Conservation (phyloP, 1,140 invertebrate species). For the Philaenus spumarius region DNA sequence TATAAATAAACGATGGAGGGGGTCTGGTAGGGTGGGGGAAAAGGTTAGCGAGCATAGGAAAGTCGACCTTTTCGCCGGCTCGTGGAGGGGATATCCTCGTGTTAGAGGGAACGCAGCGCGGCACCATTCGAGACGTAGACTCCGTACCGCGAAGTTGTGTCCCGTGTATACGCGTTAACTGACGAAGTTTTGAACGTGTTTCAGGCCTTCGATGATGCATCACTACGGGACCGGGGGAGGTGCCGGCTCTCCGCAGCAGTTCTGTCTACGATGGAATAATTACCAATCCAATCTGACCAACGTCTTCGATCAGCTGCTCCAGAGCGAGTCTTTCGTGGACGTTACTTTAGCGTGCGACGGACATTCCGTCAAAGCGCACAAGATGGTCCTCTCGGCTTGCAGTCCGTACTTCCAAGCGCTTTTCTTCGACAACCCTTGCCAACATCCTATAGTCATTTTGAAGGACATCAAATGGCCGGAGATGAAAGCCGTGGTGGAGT, state of each 20-base stretch:
- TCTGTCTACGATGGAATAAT: slow-evolving; percentile 92
- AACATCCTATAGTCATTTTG: slow-evolving; percentile 86
- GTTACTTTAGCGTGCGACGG: slow-evolving; percentile 88
- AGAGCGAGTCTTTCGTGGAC: slow-evolving; percentile 86
- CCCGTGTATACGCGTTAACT: neutral
- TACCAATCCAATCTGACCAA: slow-evolving; percentile 86
- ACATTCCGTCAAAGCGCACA: slow-evolving; percentile 84
- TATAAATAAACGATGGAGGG: slow-evolving; percentile 28
- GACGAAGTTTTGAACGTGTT: slow-evolving; percentile 2
- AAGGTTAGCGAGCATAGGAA: slow-evolving; percentile 3
- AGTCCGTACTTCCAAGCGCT: slow-evolving; percentile 86
- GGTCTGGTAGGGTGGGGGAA: slow-evolving; percentile 8
- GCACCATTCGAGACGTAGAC: slow-evolving; percentile 17
- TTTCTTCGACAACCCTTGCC: slow-evolving; percentile 86
- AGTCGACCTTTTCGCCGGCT: slow-evolving; percentile 13
- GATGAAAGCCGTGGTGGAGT: slow-evolving; percentile 81
- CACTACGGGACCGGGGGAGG: slow-evolving; percentile 20
- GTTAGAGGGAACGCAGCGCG: neutral
- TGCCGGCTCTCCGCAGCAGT: slow-evolving; percentile 51
- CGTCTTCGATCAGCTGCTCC: slow-evolving; percentile 85
- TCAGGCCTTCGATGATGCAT: slow-evolving; percentile 11
- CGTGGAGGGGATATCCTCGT: neutral
- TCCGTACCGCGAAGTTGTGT: slow-evolving; percentile 5
- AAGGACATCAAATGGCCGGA: slow-evolving; percentile 82
- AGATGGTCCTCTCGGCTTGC: slow-evolving; percentile 87